Evolutionary conservation across 2,888 invertebrate species (phyloP), one percentile per base, ranked within the genome.

Genomic region (Aleiodes alternator): DNA sequence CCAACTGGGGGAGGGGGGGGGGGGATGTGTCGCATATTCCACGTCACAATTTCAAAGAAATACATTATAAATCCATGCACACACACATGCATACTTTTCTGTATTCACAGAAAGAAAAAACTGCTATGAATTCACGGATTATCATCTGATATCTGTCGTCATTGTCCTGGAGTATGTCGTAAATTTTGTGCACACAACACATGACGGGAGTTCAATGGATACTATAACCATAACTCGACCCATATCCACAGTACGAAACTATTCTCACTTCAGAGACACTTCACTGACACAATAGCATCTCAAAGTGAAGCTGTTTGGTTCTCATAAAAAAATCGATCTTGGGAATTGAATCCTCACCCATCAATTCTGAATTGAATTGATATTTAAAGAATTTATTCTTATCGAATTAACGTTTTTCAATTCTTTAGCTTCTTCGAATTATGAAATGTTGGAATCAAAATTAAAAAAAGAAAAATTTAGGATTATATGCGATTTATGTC

Each of bases 61-160:
- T 56, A 57, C 31, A 57, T 57, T 57, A 31, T 31, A 23, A 12
- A 29, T 31, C 31, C 57, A 11, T 57, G 2, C 23, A 23, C 23
- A 23, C 23, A n/a, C 5, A 16, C 11, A 56, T 57, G 8, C 8
- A 38, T 38, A 38, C 8, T 29, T 8, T 31, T 31, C 57, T 12
- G n/a, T 38, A 59, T 59, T 12, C 4, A n/a, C 38, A 2, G 2
- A 23, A 23, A 23, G 2, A 23, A 59, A 59, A 43, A 59, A 59
- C 38, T 56, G 29, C 59, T 9, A 59, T 34, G 34, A 59, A 59
- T 59, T 59, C 59, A 59, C 34, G 59, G 59, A 59, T 59, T 59
- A 59, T 59, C 59, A n/a, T 5, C n/a, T 31, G 57, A 29, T 31
- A 11, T 57, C 34, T 57, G 57, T 57, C 57, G 29, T 31, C 57